Evolutionary conservation across 2,797 vertebrate genomes (phyloP).

Genomic region (Chrysocyon brachyurus): DNA sequence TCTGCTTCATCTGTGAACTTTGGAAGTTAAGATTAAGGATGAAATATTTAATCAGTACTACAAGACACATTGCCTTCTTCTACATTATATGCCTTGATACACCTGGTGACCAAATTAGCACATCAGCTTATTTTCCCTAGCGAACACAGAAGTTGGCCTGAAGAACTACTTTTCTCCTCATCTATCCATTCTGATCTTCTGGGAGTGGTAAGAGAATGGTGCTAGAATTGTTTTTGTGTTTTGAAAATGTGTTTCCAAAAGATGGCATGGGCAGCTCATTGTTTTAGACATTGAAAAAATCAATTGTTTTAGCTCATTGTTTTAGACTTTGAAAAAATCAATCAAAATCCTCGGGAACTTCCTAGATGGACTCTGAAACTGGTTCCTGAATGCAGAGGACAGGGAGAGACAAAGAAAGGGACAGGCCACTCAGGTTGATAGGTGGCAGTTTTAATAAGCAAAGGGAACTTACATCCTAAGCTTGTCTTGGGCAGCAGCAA

Average conservation of each 20-base stretch:
- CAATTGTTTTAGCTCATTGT: background rate
- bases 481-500: background rate
- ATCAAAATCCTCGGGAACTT: background rate
- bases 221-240: background rate
- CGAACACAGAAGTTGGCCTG: background rate
- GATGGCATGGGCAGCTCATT: background rate
- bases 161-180: background rate
- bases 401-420: background rate
- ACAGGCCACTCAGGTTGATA: background rate
- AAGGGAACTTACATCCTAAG: background rate
- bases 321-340: background rate
- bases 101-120: background rate
- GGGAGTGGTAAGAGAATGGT: background rate
- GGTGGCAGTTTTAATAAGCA: background rate
- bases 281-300: background rate
- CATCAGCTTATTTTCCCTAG: background rate
- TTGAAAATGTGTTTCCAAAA: conserved; percentile 53
- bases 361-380: background rate
- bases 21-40: background rate
- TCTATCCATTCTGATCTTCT: background rate
- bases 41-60: background rate
- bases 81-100: background rate
- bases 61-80: background rate
- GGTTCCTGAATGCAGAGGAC: background rate
- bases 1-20: background rate